Evolutionary conservation across 2,113 vertebrate genomes (phyloP), one percentile per base, ranked within the genome.

Genomic region (Mormyrus lacerda): DNA sequence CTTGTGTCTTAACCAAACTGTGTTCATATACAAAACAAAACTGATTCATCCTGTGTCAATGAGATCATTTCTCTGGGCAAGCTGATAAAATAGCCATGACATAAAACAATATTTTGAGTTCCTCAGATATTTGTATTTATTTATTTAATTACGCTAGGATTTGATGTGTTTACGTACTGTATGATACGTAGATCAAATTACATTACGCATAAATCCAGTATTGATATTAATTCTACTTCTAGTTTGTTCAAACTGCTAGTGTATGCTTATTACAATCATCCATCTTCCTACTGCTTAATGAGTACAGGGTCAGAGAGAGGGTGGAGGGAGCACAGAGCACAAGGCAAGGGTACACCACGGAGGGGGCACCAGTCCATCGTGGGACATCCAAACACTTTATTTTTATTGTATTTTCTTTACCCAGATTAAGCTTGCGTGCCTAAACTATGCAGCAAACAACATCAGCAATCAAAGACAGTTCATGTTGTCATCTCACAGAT

Each of bases 1-100:
- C 95, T 96, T 95, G 95, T 96, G 96, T 94, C 94, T 95, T 94
- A 95, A 94, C 95, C 10, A 44, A 24, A 47, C 42, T 9, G 45
- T 50, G 11, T 50, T 24, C n/a, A 31, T 15, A 48, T 15, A 15
- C 4, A 45, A 17, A 84, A 84, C 7, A 61, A 61, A n/a, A 61
- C 8, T 61, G 55, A 61, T 9, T 61, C 21, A 45, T 24, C 82
- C 13, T 85, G 45, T 31, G 7, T 86, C 50, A 86, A 47, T 50
- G 24, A 73, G 17, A 84, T 58, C 1, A 61, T 61, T 61, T 61
- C 44, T 24, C 82, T 73, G 31, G 65, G n/a, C 65, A 73, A 73
- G 7, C 21, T 73, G 65, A 73, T 73, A 31, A 35, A 73, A 73
- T 73, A 73, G 10, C 11, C 27, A 73, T 3, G 27, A 35, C n/a